These are phyloP conservation scores for Onychomys leucogaster DNA, from an alignment of 2,797 vertebrate species.

Conservation along the genomic window DNA sequence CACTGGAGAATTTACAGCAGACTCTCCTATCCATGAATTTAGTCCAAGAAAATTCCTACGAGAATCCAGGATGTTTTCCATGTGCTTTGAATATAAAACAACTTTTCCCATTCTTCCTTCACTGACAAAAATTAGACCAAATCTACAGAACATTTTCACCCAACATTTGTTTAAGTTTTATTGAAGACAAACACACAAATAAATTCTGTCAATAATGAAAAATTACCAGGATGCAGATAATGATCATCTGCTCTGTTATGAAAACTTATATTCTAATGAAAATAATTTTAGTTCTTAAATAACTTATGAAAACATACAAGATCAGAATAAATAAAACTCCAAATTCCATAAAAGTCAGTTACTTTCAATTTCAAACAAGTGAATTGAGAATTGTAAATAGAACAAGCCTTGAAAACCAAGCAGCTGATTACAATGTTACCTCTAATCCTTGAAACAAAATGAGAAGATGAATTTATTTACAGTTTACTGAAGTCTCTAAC, in stretches of 20 bases:
- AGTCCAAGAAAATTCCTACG: background rate
- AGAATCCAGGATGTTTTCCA: background rate
- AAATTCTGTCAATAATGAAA: constrained; percentile 61
- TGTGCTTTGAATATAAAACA: constrained; percentile 1
- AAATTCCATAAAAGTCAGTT: constrained; percentile 27
- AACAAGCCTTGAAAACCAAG: background rate
- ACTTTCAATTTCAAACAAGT: constrained; percentile 23
- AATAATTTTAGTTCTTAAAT: constrained; percentile 66
- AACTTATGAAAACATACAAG: constrained; percentile 51
- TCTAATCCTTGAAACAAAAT: background rate
- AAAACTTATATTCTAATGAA: constrained; percentile 48
- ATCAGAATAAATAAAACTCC: constrained; percentile 53
- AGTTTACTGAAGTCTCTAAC: too few relatives aligned
- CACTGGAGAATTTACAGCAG: background rate
- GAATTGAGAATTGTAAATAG: background rate
- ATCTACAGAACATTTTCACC: background rate
- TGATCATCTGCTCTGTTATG: constrained; percentile 57
- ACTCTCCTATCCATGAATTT: background rate
- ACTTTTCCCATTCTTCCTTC: background rate
- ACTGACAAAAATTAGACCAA: constrained; percentile 20
- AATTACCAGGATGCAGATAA: constrained; percentile 34
- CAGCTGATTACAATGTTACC: background rate
- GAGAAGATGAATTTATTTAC: background rate
- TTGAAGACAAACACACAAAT: constrained; percentile 50
- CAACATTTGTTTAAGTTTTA: constrained; percentile 41